These are phyloP conservation scores for Drosophila nr. medialis DNA, from an alignment of 2,888 invertebrate genomes.

Conservation along the genomic window DNA sequence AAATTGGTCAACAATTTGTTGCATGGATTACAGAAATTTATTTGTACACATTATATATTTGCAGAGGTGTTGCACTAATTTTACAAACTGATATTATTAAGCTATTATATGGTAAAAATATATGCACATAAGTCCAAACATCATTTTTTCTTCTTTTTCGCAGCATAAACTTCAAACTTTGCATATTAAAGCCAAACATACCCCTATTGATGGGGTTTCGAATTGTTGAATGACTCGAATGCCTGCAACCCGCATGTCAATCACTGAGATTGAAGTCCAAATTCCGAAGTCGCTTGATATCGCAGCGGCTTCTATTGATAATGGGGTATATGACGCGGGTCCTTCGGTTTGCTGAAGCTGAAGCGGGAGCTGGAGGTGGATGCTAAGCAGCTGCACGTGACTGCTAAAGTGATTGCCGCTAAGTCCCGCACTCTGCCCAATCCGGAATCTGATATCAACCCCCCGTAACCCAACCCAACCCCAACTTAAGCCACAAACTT, in stretches of 20 bases:
- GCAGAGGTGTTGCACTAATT: neutral
- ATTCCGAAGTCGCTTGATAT: constrained; percentile 51
- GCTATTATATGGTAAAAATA: neutral
- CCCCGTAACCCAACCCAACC: neutral
- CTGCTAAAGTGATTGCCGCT: constrained; percentile 63
- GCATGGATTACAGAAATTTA: neutral
- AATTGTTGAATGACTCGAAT: constrained; percentile 33
- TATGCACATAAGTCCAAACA: neutral
- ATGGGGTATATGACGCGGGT: constrained; percentile 66
- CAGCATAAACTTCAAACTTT: neutral
- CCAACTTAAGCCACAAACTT: constrained; percentile 32
- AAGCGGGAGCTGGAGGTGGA: constrained; percentile 35
- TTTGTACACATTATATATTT: neutral
- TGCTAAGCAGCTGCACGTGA: constrained; percentile 79
- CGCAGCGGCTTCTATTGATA: constrained; percentile 57
- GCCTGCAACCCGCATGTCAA: constrained; percentile 71
- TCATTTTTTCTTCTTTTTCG: neutral
- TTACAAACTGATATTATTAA: neutral
- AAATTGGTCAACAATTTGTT: too few species aligned
- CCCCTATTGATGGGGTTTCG: constrained; percentile 33
- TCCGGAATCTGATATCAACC: constrained; percentile 35
- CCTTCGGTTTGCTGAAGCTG: constrained; percentile 21
- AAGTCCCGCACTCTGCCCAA: constrained; percentile 20
- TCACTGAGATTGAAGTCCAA: constrained; percentile 69
- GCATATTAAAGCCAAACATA: constrained; percentile 46